Conservation (phyloP, 2,113 vertebrate genomes). For the Cyprinodon tularosa region DNA sequence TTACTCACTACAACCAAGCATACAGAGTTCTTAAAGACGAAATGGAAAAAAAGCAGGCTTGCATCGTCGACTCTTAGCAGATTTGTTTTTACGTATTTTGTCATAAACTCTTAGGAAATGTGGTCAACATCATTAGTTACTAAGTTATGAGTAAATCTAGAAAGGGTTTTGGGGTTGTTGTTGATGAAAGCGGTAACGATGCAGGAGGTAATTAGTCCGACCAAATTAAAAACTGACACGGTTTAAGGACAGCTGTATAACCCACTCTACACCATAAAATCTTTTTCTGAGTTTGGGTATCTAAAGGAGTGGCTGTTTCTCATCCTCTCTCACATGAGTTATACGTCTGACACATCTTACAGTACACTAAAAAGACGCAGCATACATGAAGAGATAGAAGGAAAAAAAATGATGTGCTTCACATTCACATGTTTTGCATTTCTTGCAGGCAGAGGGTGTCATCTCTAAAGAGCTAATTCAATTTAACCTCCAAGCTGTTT, state of each 20-base stretch:
- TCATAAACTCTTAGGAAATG: constrained; percentile 1
- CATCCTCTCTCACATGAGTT: constrained; percentile 70
- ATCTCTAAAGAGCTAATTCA: constrained; percentile 77
- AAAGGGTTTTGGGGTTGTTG: constrained; percentile 11
- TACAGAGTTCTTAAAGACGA: neutral
- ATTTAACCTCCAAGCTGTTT: constrained; percentile 76
- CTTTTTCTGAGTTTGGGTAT: constrained; percentile 22
- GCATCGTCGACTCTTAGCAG: neutral
- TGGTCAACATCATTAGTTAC: constrained; percentile 23
- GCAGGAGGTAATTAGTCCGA: constrained; percentile 48
- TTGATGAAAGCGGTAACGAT: constrained; percentile 12
- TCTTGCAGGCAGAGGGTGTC: constrained; percentile 74
- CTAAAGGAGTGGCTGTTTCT: constrained; percentile 52
- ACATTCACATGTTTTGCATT: constrained; percentile 81
- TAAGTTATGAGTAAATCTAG: constrained; percentile 30
- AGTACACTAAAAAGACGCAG: constrained; percentile 64
- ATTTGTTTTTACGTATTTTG: constrained; percentile 3
- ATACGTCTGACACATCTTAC: constrained; percentile 63
- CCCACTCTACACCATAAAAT: constrained; percentile 36
- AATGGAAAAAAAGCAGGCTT: constrained; percentile 1
- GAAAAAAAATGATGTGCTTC: constrained; percentile 55
- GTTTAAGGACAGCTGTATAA: constrained; percentile 51
- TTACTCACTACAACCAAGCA: neutral
- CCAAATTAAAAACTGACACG: constrained; percentile 38
- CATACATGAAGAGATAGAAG: constrained; percentile 41